Evolutionary conservation across 2,888 invertebrate genomes (phyloP), one percentile per base, ranked within the genome.

Genomic region (Drosophila nigricruria): DNA sequence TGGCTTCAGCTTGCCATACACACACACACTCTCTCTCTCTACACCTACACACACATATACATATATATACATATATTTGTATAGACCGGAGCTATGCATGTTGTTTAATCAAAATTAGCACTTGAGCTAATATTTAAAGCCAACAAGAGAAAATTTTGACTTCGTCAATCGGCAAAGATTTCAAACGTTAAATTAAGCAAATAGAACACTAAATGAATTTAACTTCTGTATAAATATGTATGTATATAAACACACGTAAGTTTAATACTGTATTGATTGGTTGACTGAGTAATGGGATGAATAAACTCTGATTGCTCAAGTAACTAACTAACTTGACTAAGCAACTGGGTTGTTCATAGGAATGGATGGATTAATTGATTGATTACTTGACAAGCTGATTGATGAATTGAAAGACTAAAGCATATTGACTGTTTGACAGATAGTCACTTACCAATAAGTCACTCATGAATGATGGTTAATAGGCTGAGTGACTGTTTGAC

Each of bases 91-190:
- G 45, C 32, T 20, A 14, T 30, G 18, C 50, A 3, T 18, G 18
- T 36, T 56, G 27, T 40, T 32, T 40, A 59, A 36, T 69, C 52
- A 25, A 36, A 58, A 74, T 66, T 77, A 77, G 67, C 58, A 60
- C 52, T 36, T 53, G 38, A 42, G 78, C 45, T 74, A 73, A 67
- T 67, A 62, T 42, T 32, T 36, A 56, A 56, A 34, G 30, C 12
- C 6, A 66, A 45, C 52, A 47, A 20, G 47, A 47, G 67, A 12
- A 59, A 40, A 20, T 42, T 25, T 47, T 16, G 32, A 66, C 36
- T 45, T 45, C 20, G 20, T 5, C n/a, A 47, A 20, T 42, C 53
- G 36, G 20, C 18, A n/a, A 38, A 47, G 52, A 50, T 38, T 30
- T 30, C 3, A 9, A 45, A 25, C 49, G 32, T 58, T 23, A 32